Evolutionary conservation across 2,113 vertebrate species (phyloP).

Genomic region (Heloderma charlesbogerti): DNA sequence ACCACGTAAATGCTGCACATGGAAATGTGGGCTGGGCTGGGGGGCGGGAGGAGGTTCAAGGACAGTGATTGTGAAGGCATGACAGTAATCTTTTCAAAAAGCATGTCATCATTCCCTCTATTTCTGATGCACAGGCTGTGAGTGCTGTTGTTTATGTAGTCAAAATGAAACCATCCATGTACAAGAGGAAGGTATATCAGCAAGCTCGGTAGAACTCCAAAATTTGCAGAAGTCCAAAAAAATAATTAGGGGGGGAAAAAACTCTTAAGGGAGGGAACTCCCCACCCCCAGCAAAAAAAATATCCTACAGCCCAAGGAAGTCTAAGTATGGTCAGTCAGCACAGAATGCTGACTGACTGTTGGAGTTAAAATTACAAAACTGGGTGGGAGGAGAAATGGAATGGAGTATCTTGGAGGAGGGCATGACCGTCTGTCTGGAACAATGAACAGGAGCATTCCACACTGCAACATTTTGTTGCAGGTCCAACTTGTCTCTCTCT

Average conservation of each 20-base stretch:
- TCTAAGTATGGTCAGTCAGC: too few relatives aligned
- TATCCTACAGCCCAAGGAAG: not conserved
- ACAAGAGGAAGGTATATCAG: not conserved
- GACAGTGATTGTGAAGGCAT: not conserved
- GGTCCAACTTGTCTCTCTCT: not conserved
- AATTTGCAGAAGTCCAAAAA: too few relatives aligned
- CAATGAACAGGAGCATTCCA: not conserved
- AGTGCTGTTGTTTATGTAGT: not conserved
- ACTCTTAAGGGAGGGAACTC: not conserved
- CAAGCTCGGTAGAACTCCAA: not conserved
- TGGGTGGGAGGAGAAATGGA: not conserved
- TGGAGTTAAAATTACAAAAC: not conserved
- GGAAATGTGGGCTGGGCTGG: not conserved
- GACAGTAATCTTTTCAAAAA: not conserved
- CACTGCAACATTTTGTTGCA: not conserved
- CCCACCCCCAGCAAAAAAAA: not conserved
- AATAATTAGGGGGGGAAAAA: too few relatives aligned
- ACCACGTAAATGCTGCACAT: too few relatives aligned
- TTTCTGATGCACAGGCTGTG: not conserved
- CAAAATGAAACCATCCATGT: not conserved
- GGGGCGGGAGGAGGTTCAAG: too few relatives aligned
- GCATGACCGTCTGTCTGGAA: not conserved
- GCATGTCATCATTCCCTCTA: not conserved
- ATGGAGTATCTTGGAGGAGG: not conserved
- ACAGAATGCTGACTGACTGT: not conserved